Conservation (phyloP, 2,797 vertebrate species). For the Fistularia tabacaria region DNA sequence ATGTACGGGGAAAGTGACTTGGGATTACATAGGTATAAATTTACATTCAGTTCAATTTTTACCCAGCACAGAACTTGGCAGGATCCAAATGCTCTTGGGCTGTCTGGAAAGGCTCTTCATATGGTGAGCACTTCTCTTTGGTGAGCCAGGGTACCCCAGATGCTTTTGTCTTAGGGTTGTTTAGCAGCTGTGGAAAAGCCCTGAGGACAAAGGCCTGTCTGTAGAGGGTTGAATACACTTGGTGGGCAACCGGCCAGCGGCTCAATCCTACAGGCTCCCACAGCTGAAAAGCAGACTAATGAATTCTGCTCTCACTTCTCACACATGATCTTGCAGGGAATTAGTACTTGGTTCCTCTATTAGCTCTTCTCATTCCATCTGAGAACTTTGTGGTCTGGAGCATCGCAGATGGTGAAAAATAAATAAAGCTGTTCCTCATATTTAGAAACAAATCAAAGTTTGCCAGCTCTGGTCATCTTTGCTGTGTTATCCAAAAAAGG, state of each 20-base stretch:
- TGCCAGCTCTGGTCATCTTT: too few species aligned
- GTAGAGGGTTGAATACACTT: constrained; percentile 86
- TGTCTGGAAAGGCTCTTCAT: constrained; percentile 63
- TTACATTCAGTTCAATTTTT: constrained; percentile 49
- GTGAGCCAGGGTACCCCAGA: constrained; percentile 75
- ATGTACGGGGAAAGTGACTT: constrained; percentile 15
- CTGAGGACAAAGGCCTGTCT: constrained; percentile 86
- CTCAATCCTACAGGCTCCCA: constrained; percentile 69
- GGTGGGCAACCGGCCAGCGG: constrained; percentile 82
- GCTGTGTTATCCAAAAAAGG: too few species aligned
- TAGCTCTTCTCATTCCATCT: constrained; percentile 27
- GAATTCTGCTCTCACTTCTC: constrained; percentile 56
- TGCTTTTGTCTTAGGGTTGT: constrained; percentile 83
- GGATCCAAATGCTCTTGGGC: constrained; percentile 53
- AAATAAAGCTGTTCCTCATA: too few species aligned
- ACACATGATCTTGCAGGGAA: constrained; percentile 48
- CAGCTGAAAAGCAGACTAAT: constrained; percentile 62
- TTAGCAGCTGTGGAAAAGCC: constrained; percentile 74
- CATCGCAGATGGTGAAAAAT: too few species aligned
- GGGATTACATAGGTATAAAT: constrained; percentile 26
- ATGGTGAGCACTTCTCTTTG: constrained; percentile 73
- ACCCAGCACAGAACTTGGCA: constrained; percentile 44
- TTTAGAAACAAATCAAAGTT: too few species aligned
- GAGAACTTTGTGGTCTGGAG: too few species aligned
- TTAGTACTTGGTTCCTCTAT: constrained; percentile 38